phyloP scores from a whole-genome alignment of 2,113 vertebrate genomes.

The Dunckerocampus dactyliophorus region DNA sequence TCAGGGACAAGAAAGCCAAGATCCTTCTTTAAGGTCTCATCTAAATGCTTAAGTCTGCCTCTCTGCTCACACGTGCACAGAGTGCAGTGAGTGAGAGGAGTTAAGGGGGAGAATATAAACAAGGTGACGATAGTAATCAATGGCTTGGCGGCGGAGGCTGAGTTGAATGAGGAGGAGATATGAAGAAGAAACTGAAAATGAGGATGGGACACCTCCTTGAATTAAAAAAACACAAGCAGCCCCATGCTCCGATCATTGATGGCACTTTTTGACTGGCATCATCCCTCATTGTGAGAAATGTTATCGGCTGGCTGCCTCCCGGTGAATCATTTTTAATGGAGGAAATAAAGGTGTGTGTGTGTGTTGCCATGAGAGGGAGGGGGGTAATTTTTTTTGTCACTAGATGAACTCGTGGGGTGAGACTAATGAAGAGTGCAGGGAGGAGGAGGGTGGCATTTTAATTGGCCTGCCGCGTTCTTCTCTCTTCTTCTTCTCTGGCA shows the following conservation, averaged over 20 bases:
- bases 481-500: conserved; percentile 13
- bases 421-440: conserved; percentile 67
- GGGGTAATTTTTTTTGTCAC: conserved; percentile 67
- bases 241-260: conserved; percentile 35
- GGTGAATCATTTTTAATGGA: conserved; percentile 66
- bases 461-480: conserved; percentile 53
- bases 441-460: conserved; percentile 67
- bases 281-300: conserved; percentile 67
- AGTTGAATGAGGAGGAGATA: conserved; percentile 1
- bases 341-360: conserved; percentile 53
- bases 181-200: conserved; percentile 33
- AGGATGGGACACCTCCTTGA: conserved; percentile 32
- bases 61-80: background rate
- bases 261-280: conserved; percentile 60
- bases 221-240: conserved; percentile 35
- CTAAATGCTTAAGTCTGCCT: background rate
- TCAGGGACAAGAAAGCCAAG: background rate
- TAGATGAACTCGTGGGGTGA: conserved; percentile 66
- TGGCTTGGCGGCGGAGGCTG: conserved; percentile 27
- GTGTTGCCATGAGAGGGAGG: conserved; percentile 4
- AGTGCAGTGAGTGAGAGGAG: conserved; percentile 25
- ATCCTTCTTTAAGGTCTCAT: background rate
- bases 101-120: conserved; percentile 57
- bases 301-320: conserved; percentile 55
- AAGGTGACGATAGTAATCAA: conserved; percentile 57